Base-by-base conservation (phyloP, 2,797 vertebrate species). In the Lagorchestes hirsutus region DNA sequence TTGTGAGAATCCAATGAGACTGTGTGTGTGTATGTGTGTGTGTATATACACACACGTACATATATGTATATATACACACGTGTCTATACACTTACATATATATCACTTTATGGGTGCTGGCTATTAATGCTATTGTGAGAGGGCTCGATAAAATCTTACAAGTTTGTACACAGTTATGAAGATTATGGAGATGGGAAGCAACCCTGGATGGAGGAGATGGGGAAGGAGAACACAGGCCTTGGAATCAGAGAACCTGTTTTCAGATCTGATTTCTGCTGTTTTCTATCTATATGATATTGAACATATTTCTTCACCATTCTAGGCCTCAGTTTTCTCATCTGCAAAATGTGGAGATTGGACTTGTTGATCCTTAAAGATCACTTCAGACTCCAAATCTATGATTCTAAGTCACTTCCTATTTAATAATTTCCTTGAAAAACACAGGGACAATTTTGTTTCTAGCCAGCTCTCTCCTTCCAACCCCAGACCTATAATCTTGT, bases 31-130 rank as follows among this genome's bases (percentile, higher is more conserved):
- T n/a, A 1, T n/a, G 1, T 67, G 31, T 67, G 8, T 34, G 0
- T 34, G 4, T 28, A 0, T 28, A 16, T 1, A 67, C 1, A 40
- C 8, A n/a, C 6, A 40, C n/a, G 5, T 6, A 22, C 1, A 22
- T 74, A 22, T 67, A 18, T 34, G 2, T 62, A 12, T 31, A 12
- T 59, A 8, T 52, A 8, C 52, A 52, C 55, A 55, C 0, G 2
- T 55, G 14, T 55, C 16, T 22, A 56, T 8, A 58, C 28, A 58
- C 57, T 9, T 5, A 67, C 16, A 74, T 16, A 40, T 8, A 40
- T 82, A 24, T 11, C 40, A 87, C 40, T 40, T 74, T 46, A n/a
- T 82, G 8, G 18, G 24, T 40, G 18, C n/a, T 40, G 14, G 16
- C n/a, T 22, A 40, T 40, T 22, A 18, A 82, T 40, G 40, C 3